Evolutionary conservation across 2,888 invertebrate species (phyloP).

Genomic region (Cephonodes hylas): DNA sequence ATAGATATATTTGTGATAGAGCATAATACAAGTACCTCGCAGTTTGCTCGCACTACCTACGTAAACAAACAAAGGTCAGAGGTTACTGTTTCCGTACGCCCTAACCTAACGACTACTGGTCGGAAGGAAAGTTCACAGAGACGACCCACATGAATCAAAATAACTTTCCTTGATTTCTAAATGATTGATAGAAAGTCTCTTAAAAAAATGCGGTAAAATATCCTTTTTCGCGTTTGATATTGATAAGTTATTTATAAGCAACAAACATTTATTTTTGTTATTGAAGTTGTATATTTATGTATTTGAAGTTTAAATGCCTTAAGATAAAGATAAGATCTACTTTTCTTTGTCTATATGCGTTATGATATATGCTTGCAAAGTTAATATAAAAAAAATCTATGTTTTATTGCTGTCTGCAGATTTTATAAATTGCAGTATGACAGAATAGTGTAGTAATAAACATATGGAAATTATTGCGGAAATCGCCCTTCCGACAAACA

Average conservation of each 20-base stretch:
- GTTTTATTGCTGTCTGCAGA: background rate
- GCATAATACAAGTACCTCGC: background rate
- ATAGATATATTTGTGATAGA: too few species aligned
- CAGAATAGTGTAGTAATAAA: background rate
- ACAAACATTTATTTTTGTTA: background rate
- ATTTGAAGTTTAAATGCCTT: too few species aligned
- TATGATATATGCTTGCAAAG: too few species aligned
- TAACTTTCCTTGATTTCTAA: background rate
- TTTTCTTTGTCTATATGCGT: too few species aligned
- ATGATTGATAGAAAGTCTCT: background rate
- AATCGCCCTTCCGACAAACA: background rate
- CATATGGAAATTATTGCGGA: background rate
- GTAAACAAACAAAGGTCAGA: slow-evolving; percentile 21
- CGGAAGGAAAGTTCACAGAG: background rate
- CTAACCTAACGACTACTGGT: background rate
- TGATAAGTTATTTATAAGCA: too few species aligned
- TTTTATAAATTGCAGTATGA: too few species aligned
- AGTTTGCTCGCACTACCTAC: slow-evolving; percentile 16
- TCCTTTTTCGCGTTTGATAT: too few species aligned
- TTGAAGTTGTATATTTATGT: too few species aligned
- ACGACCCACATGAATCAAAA: background rate
- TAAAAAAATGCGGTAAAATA: background rate
- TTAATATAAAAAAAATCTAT: too few species aligned
- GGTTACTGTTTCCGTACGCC: slow-evolving; percentile 20
- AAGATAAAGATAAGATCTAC: too few species aligned